Percentiles rank a stretch among this genome's conserved stretches.
phyloP scores from a whole-genome alignment of 2,797 vertebrate genomes.

The Neomorphus geoffroyi region DNA sequence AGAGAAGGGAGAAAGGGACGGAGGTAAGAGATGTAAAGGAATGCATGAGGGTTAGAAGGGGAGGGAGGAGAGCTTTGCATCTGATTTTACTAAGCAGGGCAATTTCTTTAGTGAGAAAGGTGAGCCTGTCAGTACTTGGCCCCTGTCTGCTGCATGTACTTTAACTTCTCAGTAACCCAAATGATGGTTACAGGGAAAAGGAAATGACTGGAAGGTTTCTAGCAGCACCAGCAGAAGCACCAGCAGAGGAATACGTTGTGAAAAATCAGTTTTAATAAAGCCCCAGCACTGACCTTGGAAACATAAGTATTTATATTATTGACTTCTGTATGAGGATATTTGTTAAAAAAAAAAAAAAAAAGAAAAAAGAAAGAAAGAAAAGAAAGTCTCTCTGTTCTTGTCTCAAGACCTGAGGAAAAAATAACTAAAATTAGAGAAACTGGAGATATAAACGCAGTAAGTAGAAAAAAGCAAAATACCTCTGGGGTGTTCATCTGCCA shows the following conservation, averaged over 20 bases:
- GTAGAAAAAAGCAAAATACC: conserved; percentile 80
- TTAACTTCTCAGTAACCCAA: not conserved
- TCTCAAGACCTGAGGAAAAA: conserved; percentile 74
- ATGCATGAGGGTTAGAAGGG: not conserved
- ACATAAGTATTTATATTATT: conserved; percentile 76
- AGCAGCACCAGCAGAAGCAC: conserved; percentile 52
- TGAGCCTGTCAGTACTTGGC: not conserved
- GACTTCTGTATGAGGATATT: conserved; percentile 75
- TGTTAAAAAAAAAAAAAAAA: conserved; percentile 45
- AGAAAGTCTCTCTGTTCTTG: conserved; percentile 59
- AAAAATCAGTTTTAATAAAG: conserved; percentile 84
- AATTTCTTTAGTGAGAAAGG: not conserved
- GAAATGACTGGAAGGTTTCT: conserved; percentile 40
- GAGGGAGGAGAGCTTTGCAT: not conserved
- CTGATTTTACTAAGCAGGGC: not conserved
- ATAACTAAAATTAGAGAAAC: conserved; percentile 80
- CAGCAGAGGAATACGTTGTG: conserved; percentile 60
- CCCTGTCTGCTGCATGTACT: not conserved
- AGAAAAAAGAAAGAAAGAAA: not conserved
- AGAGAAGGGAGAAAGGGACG: conserved; percentile 7
- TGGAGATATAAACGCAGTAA: conserved; percentile 74
- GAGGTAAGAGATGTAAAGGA: conserved; percentile 11
- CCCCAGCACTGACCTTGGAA: conserved; percentile 73
- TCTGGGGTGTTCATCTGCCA: conserved; percentile 79
- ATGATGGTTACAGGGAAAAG: not conserved